Conservation (phyloP, 2,113 vertebrate species). For the Castor canadensis region DNA sequence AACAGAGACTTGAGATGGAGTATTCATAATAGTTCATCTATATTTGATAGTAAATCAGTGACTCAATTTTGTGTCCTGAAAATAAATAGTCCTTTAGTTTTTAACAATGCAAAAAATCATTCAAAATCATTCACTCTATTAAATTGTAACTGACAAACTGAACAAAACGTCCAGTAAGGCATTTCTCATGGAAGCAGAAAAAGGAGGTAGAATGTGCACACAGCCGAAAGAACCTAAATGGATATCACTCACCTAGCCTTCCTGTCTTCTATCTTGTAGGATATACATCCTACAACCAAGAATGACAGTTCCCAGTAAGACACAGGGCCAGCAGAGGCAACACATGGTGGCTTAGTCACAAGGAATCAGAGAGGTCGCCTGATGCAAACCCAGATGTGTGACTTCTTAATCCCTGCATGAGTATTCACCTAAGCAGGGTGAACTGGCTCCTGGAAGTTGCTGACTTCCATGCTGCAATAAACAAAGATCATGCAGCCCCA, state of each 20-base stretch:
- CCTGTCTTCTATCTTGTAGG: background rate
- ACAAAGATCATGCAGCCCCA: background rate
- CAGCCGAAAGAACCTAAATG: background rate
- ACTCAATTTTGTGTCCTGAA: background rate
- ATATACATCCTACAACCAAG: background rate
- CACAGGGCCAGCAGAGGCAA: background rate
- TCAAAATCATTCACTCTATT: conserved; percentile 18
- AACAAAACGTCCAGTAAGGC: background rate
- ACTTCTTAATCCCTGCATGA: background rate
- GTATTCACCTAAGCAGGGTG: background rate
- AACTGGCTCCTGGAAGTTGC: background rate
- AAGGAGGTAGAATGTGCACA: fast-evolving
- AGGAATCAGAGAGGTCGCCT: background rate
- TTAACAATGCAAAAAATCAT: background rate
- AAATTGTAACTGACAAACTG: background rate
- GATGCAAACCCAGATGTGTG: background rate
- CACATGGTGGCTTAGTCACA: fast-evolving
- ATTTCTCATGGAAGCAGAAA: background rate
- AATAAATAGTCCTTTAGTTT: background rate
- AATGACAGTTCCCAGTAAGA: background rate
- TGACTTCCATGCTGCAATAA: background rate
- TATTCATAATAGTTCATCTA: background rate
- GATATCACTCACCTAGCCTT: no score
- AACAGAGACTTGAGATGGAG: background rate
- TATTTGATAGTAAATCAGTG: conserved; percentile 45